These are phyloP conservation scores for Polydesmus complanatus DNA, from an alignment of 2,888 invertebrate species.

Conservation along the genomic window DNA sequence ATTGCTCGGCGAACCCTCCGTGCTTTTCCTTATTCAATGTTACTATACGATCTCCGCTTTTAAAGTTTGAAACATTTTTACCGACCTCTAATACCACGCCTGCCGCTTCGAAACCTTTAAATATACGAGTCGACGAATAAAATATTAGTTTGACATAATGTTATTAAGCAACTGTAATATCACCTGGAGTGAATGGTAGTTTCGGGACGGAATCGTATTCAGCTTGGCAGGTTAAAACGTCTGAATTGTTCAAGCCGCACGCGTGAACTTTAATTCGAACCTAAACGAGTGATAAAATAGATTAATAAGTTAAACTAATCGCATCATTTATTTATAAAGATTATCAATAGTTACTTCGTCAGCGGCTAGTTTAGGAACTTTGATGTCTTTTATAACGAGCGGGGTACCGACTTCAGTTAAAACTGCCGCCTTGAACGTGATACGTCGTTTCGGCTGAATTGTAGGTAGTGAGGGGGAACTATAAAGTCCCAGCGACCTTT, in stretches of 20 bases:
- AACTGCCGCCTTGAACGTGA: constrained; percentile 38
- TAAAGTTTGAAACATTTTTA: constrained; percentile 31
- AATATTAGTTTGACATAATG: neutral
- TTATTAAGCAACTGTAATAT: too few relatives aligned
- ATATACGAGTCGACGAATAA: neutral
- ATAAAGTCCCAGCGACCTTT: too few relatives aligned
- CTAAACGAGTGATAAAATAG: constrained; percentile 31
- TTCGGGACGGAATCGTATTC: constrained; percentile 35
- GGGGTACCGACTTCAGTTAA: constrained; percentile 38
- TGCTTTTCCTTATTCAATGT: constrained; percentile 41
- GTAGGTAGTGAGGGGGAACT: neutral
- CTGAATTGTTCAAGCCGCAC: constrained; percentile 50
- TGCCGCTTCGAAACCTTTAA: constrained; percentile 40
- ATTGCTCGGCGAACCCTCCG: constrained; percentile 48
- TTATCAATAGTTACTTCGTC: constrained; percentile 32
- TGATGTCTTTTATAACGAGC: constrained; percentile 37
- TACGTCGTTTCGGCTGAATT: too few relatives aligned
- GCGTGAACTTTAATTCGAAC: constrained; percentile 48
- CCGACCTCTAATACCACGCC: constrained; percentile 31
- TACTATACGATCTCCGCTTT: constrained; percentile 46
- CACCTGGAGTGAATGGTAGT: constrained; percentile 45
- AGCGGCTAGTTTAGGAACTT: constrained; percentile 34
- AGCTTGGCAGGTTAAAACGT: constrained; percentile 42
- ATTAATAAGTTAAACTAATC: too few relatives aligned
- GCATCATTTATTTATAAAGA: neutral